Evolutionary conservation across 2,888 invertebrate species (phyloP), one percentile per base, ranked within the genome.

Genomic region (Aromia moschata): DNA sequence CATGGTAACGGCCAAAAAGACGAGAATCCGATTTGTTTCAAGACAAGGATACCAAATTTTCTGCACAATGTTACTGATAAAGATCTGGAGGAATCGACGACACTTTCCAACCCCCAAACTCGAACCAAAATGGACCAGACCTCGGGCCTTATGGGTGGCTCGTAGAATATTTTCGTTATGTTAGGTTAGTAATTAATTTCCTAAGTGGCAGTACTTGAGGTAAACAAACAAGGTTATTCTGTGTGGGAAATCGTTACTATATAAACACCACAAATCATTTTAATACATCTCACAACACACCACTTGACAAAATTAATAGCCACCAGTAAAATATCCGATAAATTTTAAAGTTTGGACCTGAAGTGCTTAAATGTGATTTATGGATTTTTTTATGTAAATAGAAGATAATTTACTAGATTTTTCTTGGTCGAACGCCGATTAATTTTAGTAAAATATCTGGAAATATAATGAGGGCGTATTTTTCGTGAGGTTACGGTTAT

Each of bases 191-290:
- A 56, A 58, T 58, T 58, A 56, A 52, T 60, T 33, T 56, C 53
- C 9, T 56, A 64, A 68, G 68, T 65, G 65, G 60, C 56, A 57
- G 49, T 65, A 65, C 68, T 68, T 59, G 65, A 65, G 59, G 66
- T 67, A 67, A 69, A 69, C 67, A 69, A 69, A 69, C 68, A 64
- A 53, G 58, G 51, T 20, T 52, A 54, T 51, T 64, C 56, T 64
- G 60, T 64, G 60, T 64, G 64, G 64, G 64, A 64, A 63, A 58
- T 56, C 16, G 52, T 56, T 55, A 60, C 60, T 52, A 37, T 56
- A 58, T 60, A 60, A 64, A 60, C 64, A 60, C 49, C 58, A 64
- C 60, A 56, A 64, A 64, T 64, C 64, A 64, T 58, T 54, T 58
- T 56, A 56, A 45, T 56, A 54, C 56, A 12, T 56, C 54, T 54